Base-by-base conservation (phyloP, 2,888 invertebrate species). In the Ornithoptera priamus region DNA sequence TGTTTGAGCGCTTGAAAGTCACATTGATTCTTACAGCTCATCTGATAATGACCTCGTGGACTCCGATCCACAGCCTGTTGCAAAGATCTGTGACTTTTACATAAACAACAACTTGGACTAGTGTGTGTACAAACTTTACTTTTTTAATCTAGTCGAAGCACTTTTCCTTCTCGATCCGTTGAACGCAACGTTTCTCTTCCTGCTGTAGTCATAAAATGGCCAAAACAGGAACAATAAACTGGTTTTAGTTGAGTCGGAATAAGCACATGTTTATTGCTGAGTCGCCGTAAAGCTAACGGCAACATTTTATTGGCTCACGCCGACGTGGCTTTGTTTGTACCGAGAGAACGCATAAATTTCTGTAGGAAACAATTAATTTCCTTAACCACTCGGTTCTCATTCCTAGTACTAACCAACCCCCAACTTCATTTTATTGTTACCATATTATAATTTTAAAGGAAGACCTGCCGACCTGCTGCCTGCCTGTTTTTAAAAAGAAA, bases 251-350 rank as follows among this genome's bases (percentile, higher is more conserved):
- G 20, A 57, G 57, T 57, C 30, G 69, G 59, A 65, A 62, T 65
- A 69, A 69, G 65, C 65, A 62, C 50, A 62, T 65, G 65, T 69
- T 69, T 69, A 69, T 69, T 69, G 69, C 69, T 30, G 20, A 58
- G 57, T 62, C 36, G 65, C 61, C 17, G 56, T 65, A 57, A 69
- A 69, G 39, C 65, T 24, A 69, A 65, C 69, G 12, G 39, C 53
- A 24, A 69, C 62, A 65, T 65, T 69, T 69, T 65, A 69, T 69
- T 62, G 57, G 57, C 57, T 46, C 42, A 46, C 39, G 57, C 62
- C 65, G 53, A 57, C 60, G 57, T 61, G 65, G 69, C 65, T 69
- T 65, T 65, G 46, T 65, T 65, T 69, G 61, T 56, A 39, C 50
- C 18, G 18, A 39, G 36, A 50, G 56, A 61, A 56, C 30, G 61